A percentile compares a stretch with the other conserved stretches of the same genome.
phyloP scores from a whole-genome alignment of 2,888 invertebrate genomes.

The Scaptomyza polygonia region DNA sequence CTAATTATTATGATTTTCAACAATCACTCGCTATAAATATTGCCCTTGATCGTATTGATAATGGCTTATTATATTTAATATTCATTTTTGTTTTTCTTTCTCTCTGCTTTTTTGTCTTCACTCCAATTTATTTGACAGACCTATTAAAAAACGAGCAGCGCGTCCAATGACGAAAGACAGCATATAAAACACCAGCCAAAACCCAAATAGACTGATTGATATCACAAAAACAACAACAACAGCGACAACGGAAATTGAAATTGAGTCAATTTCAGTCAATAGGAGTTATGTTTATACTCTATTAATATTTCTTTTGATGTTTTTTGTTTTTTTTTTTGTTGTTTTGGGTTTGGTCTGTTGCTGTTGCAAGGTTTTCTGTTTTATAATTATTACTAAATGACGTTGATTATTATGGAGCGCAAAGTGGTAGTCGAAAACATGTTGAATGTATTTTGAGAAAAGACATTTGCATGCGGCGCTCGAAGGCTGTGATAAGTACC shows the following conservation, averaged over 20 bases:
- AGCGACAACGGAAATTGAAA: conserved; percentile 27
- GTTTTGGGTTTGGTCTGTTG: conserved; percentile 39
- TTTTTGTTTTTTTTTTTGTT: conserved; percentile 11
- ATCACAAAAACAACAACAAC: conserved; percentile 34
- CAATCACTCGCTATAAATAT: conserved; percentile 2
- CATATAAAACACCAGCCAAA: conserved; percentile 43
- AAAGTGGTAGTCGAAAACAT: conserved; percentile 74
- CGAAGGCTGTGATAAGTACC: conserved; percentile 84
- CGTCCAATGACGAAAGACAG: conserved; percentile 53
- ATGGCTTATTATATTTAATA: conserved; percentile 42
- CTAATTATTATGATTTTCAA: conserved; percentile 7
- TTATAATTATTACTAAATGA: conserved; percentile 75
- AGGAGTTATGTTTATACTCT: conserved; percentile 28
- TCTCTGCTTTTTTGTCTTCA: conserved; percentile 8
- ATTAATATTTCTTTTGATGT: conserved; percentile 21
- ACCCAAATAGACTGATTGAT: conserved; percentile 76
- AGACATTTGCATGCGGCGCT: conserved; percentile 81
- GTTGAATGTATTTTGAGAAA: conserved; percentile 76
- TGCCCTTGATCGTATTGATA: conserved; percentile 19
- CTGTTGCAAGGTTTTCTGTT: conserved; percentile 62
- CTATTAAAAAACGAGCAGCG: conserved; percentile 60
- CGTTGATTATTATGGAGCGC: conserved; percentile 78
- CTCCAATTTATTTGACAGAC: conserved; percentile 50
- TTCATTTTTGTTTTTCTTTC: not conserved
- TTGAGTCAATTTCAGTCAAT: conserved; percentile 47